Evolutionary conservation across 2,113 vertebrate species (phyloP).

Genomic region (Carassius auratus): DNA sequence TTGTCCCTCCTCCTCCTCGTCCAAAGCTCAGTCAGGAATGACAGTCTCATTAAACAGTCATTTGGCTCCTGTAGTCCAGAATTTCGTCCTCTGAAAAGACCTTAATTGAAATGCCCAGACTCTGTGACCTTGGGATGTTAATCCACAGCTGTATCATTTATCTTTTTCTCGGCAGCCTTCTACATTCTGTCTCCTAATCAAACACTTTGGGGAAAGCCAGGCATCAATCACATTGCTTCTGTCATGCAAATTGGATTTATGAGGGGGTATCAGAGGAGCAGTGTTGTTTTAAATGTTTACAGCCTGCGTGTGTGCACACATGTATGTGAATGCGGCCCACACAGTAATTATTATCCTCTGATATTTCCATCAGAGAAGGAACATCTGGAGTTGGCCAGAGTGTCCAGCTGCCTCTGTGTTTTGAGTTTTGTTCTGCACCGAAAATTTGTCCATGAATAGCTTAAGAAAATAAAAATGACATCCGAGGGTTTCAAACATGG

Average conservation of each 20-base stretch:
- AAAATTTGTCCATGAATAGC: constrained; percentile 7
- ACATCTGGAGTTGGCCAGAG: constrained; percentile 48
- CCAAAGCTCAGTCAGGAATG: constrained; percentile 70
- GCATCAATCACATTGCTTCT: constrained; percentile 73
- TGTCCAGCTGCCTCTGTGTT: constrained; percentile 36
- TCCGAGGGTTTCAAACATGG: not conserved
- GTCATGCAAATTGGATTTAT: constrained; percentile 70
- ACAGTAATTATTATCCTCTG: constrained; percentile 42
- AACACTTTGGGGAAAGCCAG: constrained; percentile 64
- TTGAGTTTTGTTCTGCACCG: not conserved
- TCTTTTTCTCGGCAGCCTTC: constrained; percentile 75
- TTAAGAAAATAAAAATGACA: not conserved
- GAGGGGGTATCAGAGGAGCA: constrained; percentile 61
- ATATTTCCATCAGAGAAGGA: constrained; percentile 33
- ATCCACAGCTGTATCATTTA: constrained; percentile 78
- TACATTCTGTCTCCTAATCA: constrained; percentile 73
- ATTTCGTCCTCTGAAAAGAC: constrained; percentile 57
- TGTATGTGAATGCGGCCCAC: constrained; percentile 8
- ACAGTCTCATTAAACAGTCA: constrained; percentile 74
- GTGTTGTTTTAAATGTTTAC: constrained; percentile 71
- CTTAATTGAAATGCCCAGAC: constrained; percentile 77
- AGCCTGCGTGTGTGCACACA: constrained; percentile 41
- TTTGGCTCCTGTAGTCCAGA: constrained; percentile 63
- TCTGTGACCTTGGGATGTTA: constrained; percentile 79
- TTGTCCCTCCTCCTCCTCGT: constrained; percentile 42